Conservation (phyloP, 2,888 invertebrate species). For the Heliconius hortense region DNA sequence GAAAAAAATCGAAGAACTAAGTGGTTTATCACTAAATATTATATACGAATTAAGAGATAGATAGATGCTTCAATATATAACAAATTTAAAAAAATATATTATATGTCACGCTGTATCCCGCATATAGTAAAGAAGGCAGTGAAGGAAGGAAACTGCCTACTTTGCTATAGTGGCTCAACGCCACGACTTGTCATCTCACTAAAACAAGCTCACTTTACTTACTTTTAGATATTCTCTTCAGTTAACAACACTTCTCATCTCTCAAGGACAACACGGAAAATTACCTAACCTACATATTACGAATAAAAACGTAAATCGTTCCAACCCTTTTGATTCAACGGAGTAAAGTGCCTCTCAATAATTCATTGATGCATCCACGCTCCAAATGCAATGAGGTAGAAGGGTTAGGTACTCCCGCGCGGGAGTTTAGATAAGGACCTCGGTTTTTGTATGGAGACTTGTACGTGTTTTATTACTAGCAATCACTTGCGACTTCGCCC, state of each 20-base stretch:
- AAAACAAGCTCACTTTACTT: too few species aligned
- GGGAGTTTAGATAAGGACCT: not conserved
- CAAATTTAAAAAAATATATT: too few species aligned
- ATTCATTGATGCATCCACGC: conserved; percentile 26
- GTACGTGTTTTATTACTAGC: not conserved
- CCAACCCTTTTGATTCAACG: conserved; percentile 23
- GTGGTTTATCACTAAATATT: too few species aligned
- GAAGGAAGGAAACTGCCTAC: too few species aligned
- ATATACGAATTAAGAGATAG: too few species aligned
- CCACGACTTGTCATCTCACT: not conserved
- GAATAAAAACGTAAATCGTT: conserved; percentile 1
- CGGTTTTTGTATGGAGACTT: not conserved
- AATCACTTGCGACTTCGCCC: too few species aligned
- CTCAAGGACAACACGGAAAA: too few species aligned
- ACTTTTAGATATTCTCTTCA: too few species aligned
- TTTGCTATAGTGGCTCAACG: not conserved
- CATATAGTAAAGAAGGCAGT: not conserved
- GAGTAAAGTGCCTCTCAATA: conserved; percentile 31
- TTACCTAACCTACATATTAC: not conserved
- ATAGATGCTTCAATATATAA: too few species aligned
- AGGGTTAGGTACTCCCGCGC: conserved; percentile 1
- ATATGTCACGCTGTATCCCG: too few species aligned
- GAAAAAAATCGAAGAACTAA: too few species aligned
- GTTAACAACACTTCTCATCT: too few species aligned
- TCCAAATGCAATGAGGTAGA: conserved; percentile 17